These are phyloP conservation scores for Pteronotus mesoamericanus DNA, from an alignment of 2,797 vertebrate genomes.

Conservation along the genomic window DNA sequence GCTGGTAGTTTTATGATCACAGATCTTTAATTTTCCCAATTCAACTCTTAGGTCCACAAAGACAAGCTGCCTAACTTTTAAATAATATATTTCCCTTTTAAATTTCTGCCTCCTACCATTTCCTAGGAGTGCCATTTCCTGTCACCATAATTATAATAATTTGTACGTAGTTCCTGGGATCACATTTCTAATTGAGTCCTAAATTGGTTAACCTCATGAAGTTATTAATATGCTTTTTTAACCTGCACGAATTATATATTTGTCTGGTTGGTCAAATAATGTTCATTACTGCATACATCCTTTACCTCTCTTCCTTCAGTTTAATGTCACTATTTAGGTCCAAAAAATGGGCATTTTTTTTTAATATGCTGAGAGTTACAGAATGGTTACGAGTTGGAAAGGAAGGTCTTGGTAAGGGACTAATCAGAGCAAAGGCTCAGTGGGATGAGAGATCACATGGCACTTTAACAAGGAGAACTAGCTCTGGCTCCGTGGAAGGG, in stretches of 20 bases:
- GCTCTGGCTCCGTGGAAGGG: not conserved
- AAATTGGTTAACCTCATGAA: slow-evolving; percentile 64
- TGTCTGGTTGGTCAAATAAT: slow-evolving; percentile 68
- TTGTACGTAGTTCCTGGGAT: slow-evolving; percentile 70
- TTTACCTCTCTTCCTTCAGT: slow-evolving; percentile 23
- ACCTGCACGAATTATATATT: slow-evolving; percentile 65
- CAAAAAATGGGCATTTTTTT: not conserved
- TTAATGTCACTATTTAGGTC: slow-evolving; percentile 39
- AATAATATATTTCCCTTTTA: slow-evolving; percentile 73
- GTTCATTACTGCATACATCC: slow-evolving; percentile 32
- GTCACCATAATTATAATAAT: slow-evolving; percentile 64
- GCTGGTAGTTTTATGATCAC: slow-evolving; percentile 67
- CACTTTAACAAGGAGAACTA: not conserved
- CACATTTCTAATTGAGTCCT: slow-evolving; percentile 59
- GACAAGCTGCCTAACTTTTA: slow-evolving; percentile 71
- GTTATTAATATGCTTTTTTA: slow-evolving; percentile 69
- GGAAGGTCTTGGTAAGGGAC: not conserved
- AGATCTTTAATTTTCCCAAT: slow-evolving; percentile 74
- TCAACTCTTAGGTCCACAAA: slow-evolving; percentile 63
- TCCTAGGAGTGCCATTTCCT: slow-evolving; percentile 67
- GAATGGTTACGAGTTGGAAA: not conserved
- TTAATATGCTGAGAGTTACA: slow-evolving; percentile 9
- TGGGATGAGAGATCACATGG: not conserved
- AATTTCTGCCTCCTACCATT: slow-evolving; percentile 67
- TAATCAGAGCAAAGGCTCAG: not conserved